Evolutionary conservation across 2,888 invertebrate species (phyloP).

Genomic region (Tetropium fuscum): DNA sequence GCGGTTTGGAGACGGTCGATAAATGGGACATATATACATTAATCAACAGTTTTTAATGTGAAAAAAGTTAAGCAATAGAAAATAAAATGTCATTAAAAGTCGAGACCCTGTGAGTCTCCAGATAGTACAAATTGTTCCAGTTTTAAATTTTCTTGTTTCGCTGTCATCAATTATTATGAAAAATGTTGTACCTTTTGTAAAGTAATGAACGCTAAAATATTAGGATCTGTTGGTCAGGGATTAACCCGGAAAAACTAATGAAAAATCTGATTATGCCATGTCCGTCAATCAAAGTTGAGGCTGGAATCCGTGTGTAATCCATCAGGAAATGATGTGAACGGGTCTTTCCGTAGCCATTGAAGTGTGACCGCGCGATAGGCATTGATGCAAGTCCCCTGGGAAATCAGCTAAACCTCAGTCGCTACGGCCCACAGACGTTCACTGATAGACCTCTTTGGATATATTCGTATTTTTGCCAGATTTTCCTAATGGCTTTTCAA

Average conservation of each 20-base stretch:
- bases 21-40: too few species aligned
- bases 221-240: neutral
- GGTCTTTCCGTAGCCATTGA: constrained; percentile 64
- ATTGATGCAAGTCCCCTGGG: constrained; percentile 62
- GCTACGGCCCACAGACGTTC: constrained; percentile 21
- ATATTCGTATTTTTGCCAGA: constrained; percentile 27
- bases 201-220: too few species aligned
- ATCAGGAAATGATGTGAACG: constrained; percentile 63
- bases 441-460: constrained; percentile 26
- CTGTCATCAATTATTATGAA: too few species aligned
- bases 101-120: too few species aligned
- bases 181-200: too few species aligned
- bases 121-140: too few species aligned
- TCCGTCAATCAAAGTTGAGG: constrained; percentile 48
- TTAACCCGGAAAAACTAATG: constrained; percentile 8
- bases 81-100: too few species aligned
- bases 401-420: constrained; percentile 59
- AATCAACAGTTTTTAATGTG: too few species aligned
- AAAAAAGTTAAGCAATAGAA: too few species aligned
- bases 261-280: constrained; percentile 41
- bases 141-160: too few species aligned
- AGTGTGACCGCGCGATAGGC: constrained; percentile 66
- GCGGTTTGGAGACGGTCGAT: too few species aligned
- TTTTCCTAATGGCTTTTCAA: constrained; percentile 41
- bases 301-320: constrained; percentile 51